Percentiles rank a stretch among this genome's conserved stretches.
Conservation (phyloP, 2,797 vertebrate species). For the Dryobates pubescens region DNA sequence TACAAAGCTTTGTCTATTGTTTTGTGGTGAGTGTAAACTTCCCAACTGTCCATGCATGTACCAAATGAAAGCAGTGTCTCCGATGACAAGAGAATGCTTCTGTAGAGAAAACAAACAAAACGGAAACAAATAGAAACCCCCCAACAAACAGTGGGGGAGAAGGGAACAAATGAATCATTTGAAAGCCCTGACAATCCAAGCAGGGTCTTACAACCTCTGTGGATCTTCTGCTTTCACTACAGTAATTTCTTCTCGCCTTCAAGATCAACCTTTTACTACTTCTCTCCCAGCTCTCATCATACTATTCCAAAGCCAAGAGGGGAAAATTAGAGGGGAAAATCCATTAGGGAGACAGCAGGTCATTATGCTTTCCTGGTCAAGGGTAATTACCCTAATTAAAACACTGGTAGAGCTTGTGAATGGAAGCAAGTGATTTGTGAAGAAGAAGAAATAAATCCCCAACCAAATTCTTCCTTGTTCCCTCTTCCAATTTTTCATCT, state of each 20-base stretch:
- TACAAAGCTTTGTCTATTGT: background rate
- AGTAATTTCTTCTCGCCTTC: background rate
- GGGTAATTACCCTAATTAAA: slow-evolving; percentile 38
- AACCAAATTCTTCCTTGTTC: background rate
- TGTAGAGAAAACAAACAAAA: too few species aligned
- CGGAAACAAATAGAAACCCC: too few species aligned
- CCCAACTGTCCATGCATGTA: background rate
- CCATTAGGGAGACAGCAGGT: background rate
- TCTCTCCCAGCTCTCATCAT: background rate
- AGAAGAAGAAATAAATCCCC: background rate
- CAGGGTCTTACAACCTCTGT: background rate
- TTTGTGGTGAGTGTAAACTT: background rate
- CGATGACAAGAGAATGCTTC: background rate
- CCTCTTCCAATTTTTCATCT: background rate
- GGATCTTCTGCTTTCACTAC: background rate
- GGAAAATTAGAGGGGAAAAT: background rate
- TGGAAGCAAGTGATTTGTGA: background rate
- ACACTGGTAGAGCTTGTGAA: background rate
- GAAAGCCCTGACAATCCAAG: background rate
- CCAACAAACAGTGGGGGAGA: too few species aligned
- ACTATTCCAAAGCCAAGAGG: background rate
- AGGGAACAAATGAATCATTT: background rate
- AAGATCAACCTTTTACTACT: background rate
- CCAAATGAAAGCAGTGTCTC: background rate
- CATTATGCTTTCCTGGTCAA: background rate